Evolutionary conservation across 2,113 vertebrate genomes (phyloP), one percentile per base, ranked within the genome.

Genomic region (Poeciliopsis turrubarensis): DNA sequence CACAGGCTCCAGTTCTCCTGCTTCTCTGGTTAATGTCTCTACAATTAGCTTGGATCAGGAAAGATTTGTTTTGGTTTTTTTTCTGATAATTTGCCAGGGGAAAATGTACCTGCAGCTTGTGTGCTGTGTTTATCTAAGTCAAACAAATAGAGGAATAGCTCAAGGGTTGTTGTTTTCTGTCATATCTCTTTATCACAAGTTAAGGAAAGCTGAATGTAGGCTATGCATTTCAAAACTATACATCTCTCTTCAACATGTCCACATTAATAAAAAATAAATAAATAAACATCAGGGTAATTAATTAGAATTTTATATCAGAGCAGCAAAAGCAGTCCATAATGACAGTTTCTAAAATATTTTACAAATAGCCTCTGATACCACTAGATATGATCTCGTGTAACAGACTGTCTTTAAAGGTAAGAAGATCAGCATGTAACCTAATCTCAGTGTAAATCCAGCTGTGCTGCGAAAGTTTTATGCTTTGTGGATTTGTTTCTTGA

Each of bases 1-100:
- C 92, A 74, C 68, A 61, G 78, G 68, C 81, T 86, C 65, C 64
- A 41, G 72, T 82, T 82, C 81, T 60, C 70, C 80, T 88, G 78
- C 68, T 72, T 65, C 37, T 63, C 75, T 73, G 68, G 41, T 84
- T 83, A 86, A 12, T 76, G 61, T 62, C 68, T 73, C 92, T 70
- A 60, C 80, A 80, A 65, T 89, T 70, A 88, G 76, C 80, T 65
- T 29, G 51, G 39, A 78, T 41, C 47, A 31, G 37, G 70, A 75
- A 15, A 60, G 69, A 82, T 60, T 62, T 72, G 44, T 68, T 29
- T n/a, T 30, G 29, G 29, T 1, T 70, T 63, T 67, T 62, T 51
- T 5, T 47, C 39, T 68, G 8, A 32, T 51, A 44, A 61, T 77
- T 8, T 62, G 37, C 27, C 41, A 14, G n/a, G 19, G n/a, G 30